Conservation (phyloP, 2,113 vertebrate genomes). For the Verasper variegatus region DNA sequence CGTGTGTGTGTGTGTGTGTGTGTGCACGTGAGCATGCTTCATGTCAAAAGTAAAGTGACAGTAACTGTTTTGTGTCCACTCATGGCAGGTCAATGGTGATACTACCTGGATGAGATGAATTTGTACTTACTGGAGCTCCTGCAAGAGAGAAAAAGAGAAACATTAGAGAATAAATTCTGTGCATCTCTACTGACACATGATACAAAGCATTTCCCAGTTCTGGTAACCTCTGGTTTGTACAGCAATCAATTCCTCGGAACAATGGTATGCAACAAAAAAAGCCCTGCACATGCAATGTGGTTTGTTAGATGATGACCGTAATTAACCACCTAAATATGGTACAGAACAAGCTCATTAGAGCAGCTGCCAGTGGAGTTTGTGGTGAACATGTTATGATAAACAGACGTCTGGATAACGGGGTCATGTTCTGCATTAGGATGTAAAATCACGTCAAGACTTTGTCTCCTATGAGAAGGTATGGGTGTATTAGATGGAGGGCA, state of each 20-base stretch:
- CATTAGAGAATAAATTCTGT: slow-evolving; percentile 40
- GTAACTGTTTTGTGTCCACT: slow-evolving; percentile 4
- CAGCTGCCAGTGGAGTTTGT: slow-evolving; percentile 53
- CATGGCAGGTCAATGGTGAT: slow-evolving; percentile 10
- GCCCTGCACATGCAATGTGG: slow-evolving; percentile 54
- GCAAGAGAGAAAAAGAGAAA: slow-evolving; percentile 86
- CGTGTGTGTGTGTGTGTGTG: background rate
- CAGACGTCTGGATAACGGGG: slow-evolving; percentile 63
- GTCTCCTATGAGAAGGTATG: slow-evolving; percentile 46
- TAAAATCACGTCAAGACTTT: slow-evolving; percentile 61
- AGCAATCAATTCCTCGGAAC: slow-evolving; percentile 52
- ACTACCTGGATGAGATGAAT: slow-evolving; percentile 72
- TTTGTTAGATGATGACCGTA: slow-evolving; percentile 62
- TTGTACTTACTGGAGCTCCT: slow-evolving; percentile 94
- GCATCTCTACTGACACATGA: slow-evolving; percentile 26
- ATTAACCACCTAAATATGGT: slow-evolving; percentile 66
- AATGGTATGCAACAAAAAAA: slow-evolving; percentile 25
- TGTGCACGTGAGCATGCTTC: background rate
- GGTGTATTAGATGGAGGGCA: slow-evolving; percentile 30
- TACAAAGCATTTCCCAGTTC: slow-evolving; percentile 23
- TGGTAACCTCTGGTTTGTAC: slow-evolving; percentile 43
- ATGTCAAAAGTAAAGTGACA: slow-evolving; percentile 3
- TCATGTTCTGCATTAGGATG: slow-evolving; percentile 65
- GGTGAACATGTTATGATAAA: slow-evolving; percentile 68
- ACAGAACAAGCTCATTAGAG: slow-evolving; percentile 73